Base-by-base conservation (phyloP, 2,113 vertebrate species). In the Thryonomys swinderianus region DNA sequence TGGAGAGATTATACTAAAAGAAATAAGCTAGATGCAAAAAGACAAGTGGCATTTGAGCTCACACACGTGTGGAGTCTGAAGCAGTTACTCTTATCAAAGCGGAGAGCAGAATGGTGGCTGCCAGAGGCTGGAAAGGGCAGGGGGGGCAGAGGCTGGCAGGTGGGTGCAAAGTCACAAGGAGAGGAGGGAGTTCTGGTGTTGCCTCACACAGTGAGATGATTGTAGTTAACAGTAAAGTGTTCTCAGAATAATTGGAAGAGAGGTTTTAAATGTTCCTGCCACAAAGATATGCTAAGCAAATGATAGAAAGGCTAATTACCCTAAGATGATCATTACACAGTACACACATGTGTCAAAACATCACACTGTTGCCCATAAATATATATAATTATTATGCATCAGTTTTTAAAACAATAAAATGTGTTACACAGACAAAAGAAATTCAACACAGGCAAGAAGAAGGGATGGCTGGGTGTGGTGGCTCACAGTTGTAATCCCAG, bases 21-120 rank as follows among this genome's bases (percentile, higher is more conserved):
- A 55, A 86, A 30, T 27, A 48, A 71, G 48, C 14, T 34, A 18
- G 84, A 17, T 37, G 17, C 64, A 53, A 34, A 40, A 13, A 80
- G 53, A 57, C 34, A 40, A 64, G 53, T 25, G 16, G n/a, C 34
- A 14, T 27, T 9, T 40, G 53, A 81, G 16, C n/a, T 55, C 51
- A 30, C 34, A 32, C 14, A 4, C 7, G 13, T 32, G n/a, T 40
- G 37, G 66, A 40, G 21, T 73, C 51, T 53, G 45, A 64, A 85
- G 12, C 48, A 53, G 74, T 53, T 34, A 34, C 17, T 53, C 73
- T 42, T 7, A 48, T 7, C 32, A 25, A 42, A 48, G 71, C 3
- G 11, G 2, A 42, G 32, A 32, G 45, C 6, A 53, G 67, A 16
- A 53, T 4, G 1, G 51, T 7, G 9, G 1, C 8, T 27, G 5